A percentile compares a stretch with the other conserved stretches of the same genome.
Evolutionary conservation across 2,113 vertebrate species (phyloP).

Genomic region (Tringa solitaria): DNA sequence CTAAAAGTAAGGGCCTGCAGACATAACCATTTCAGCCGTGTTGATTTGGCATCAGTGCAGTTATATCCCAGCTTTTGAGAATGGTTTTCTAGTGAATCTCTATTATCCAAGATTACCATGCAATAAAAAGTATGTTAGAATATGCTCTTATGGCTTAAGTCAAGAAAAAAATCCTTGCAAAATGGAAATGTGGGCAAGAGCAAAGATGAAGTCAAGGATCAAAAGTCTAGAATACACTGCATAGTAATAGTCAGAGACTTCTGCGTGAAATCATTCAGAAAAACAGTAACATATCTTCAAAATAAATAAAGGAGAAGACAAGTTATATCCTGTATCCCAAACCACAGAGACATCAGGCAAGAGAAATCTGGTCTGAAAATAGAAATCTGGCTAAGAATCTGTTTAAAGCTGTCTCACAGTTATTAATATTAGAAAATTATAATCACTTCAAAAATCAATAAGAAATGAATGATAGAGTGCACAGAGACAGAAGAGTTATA

Average conservation of each 20-base stretch:
- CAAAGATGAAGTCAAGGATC: not conserved
- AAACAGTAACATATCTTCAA: not conserved
- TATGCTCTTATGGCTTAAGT: not conserved
- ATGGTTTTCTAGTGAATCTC: no score
- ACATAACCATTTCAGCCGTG: not conserved
- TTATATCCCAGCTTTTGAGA: not conserved
- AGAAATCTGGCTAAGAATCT: not conserved
- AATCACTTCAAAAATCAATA: not conserved
- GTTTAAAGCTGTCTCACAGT: not conserved
- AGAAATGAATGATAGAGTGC: not conserved
- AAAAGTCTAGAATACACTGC: not conserved
- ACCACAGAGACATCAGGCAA: not conserved
- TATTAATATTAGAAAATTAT: not conserved
- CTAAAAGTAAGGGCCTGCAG: not conserved
- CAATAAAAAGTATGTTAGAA: not conserved
- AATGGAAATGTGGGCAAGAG: not conserved
- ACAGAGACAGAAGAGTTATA: not conserved
- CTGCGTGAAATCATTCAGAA: not conserved
- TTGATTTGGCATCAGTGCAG: not conserved
- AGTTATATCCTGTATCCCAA: not conserved
- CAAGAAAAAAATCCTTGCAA: not conserved
- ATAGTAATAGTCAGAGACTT: not conserved
- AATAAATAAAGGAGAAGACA: not conserved
- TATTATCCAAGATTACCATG: not conserved
- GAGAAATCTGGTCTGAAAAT: not conserved